Evolutionary conservation across 2,113 vertebrate genomes (phyloP).

Genomic region (Dascyllus trimaculatus): DNA sequence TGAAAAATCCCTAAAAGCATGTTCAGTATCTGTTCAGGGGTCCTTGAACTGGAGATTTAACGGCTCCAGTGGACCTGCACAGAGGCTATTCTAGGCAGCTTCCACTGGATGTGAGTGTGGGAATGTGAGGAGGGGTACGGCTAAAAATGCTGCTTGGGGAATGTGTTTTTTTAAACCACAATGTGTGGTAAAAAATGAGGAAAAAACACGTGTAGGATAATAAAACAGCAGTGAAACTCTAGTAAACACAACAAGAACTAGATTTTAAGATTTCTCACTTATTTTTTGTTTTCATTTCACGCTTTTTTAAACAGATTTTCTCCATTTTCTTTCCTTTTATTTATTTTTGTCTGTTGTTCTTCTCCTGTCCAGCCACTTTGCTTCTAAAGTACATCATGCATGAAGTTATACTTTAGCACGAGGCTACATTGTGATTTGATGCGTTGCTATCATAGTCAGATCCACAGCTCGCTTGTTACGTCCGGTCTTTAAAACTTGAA

Average conservation of each 20-base stretch:
- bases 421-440: too few relatives aligned
- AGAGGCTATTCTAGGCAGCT: slow-evolving; percentile 27
- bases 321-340: too few relatives aligned
- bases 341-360: too few relatives aligned
- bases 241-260: not conserved
- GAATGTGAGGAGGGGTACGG: slow-evolving; percentile 23
- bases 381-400: too few relatives aligned
- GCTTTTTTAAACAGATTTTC: too few relatives aligned
- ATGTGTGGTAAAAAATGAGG: not conserved
- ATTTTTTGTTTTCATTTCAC: too few relatives aligned
- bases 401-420: too few relatives aligned
- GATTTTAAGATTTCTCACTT: too few relatives aligned
- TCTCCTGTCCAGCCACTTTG: too few relatives aligned
- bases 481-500: too few relatives aligned
- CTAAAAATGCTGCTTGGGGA: slow-evolving; percentile 37
- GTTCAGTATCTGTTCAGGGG: not conserved
- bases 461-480: too few relatives aligned
- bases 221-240: not conserved
- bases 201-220: not conserved
- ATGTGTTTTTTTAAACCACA: not conserved
- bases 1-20: slow-evolving; percentile 13
- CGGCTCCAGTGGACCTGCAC: slow-evolving; percentile 22
- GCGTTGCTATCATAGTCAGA: too few relatives aligned
- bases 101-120: slow-evolving; percentile 37
- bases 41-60: slow-evolving; percentile 14